Percentiles rank a stretch among this genome's conserved stretches.
phyloP scores from a whole-genome alignment of 2,888 invertebrate genomes.

The Troides aeacus region DNA sequence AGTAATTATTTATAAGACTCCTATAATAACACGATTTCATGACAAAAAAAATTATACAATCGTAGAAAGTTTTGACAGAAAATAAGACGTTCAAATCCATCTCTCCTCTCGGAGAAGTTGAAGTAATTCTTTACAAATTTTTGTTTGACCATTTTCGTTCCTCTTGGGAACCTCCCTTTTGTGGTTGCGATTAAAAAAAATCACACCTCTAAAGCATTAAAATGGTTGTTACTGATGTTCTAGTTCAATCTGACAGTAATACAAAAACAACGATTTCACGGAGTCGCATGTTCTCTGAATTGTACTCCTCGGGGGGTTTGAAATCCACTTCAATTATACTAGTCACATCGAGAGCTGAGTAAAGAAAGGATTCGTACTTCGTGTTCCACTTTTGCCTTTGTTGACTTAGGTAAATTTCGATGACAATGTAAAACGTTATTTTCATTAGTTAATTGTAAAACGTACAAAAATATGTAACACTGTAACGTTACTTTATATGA shows the following conservation, averaged over 20 bases:
- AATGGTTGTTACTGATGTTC: not conserved
- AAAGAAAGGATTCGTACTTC: conserved; percentile 21
- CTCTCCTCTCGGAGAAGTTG: no score
- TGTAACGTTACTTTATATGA: not conserved
- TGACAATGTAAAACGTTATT: not conserved
- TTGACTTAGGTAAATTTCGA: conserved; percentile 14
- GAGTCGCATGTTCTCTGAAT: conserved; percentile 1
- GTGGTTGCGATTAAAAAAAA: not conserved
- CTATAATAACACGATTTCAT: no score
- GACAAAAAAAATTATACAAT: no score
- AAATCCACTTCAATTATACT: conserved; percentile 20
- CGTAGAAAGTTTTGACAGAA: no score
- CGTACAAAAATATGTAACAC: not conserved
- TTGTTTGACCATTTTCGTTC: not conserved
- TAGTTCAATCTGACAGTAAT: conserved; percentile 2
- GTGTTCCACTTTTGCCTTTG: conserved; percentile 9
- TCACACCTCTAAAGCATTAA: not conserved
- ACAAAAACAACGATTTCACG: not conserved
- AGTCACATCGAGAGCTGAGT: conserved; percentile 17
- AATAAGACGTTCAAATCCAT: no score
- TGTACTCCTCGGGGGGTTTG: not conserved
- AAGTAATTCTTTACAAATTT: no score
- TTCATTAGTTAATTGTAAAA: not conserved
- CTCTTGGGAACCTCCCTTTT: no score
- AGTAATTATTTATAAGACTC: no score